Percentiles rank a stretch among this genome's conserved stretches.
These are phyloP conservation scores for Candidula unifasciata DNA, from an alignment of 2,888 invertebrate species.

Conservation along the genomic window DNA sequence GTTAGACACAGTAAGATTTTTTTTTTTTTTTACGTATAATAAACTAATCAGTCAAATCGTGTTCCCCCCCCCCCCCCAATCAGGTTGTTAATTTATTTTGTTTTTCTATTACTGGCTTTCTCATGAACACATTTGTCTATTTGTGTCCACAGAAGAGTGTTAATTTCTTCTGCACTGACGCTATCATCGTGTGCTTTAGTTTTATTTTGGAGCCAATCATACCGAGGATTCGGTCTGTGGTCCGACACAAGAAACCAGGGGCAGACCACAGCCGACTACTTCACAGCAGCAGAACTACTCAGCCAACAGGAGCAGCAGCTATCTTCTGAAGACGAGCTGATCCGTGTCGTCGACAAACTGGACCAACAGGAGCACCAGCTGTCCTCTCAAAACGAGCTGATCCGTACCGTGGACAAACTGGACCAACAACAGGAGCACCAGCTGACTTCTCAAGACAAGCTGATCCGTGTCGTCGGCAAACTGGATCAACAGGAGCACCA, in stretches of 20 bases:
- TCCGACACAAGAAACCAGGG: neutral
- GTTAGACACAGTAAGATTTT: no score
- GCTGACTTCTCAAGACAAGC: neutral
- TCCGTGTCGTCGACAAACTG: constrained; percentile 16
- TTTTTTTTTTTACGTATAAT: no score
- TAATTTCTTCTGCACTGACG: neutral
- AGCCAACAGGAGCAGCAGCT: neutral
- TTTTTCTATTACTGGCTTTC: no score
- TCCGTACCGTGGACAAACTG: constrained; percentile 10
- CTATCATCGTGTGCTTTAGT: neutral
- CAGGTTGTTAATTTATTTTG: no score
- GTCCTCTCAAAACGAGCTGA: neutral
- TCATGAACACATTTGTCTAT: neutral
- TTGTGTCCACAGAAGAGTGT: constrained; percentile 7
- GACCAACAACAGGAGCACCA: no score
- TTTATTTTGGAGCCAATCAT: constrained; percentile 1
- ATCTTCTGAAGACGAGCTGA: neutral
- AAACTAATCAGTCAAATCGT: no score
- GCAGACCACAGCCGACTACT: neutral
- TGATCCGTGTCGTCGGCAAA: constrained; percentile 18
- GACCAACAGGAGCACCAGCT: neutral
- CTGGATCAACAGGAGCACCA: neutral
- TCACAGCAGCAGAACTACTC: neutral
- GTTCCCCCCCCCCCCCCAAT: no score
- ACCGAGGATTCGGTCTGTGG: neutral